A percentile compares a stretch with the other conserved stretches of the same genome.
Evolutionary conservation across 2,797 vertebrate genomes (phyloP).

Genomic region (Enteromius anoplus): DNA sequence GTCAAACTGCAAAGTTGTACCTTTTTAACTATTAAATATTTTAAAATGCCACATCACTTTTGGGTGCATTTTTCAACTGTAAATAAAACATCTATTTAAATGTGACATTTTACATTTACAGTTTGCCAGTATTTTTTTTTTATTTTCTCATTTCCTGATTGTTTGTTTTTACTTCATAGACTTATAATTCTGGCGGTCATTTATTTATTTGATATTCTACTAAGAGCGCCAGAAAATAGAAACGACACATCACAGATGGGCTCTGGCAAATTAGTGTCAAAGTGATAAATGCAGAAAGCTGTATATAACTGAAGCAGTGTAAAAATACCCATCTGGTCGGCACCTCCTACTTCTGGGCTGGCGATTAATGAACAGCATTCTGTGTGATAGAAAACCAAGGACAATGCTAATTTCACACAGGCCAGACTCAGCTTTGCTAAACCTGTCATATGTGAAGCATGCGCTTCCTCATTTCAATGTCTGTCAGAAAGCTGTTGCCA

Average conservation of each 20-base stretch:
- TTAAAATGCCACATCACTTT: conserved; percentile 56
- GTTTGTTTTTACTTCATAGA: conserved; percentile 33
- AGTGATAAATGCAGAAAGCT: conserved; percentile 65
- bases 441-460: conserved; percentile 44
- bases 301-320: conserved; percentile 61
- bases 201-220: conserved; percentile 50
- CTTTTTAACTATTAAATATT: conserved; percentile 61
- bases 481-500: conserved; percentile 31
- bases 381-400: conserved; percentile 55
- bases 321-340: conserved; percentile 64
- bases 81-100: conserved; percentile 64
- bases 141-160: conserved; percentile 38
- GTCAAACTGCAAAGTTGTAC: conserved; percentile 54
- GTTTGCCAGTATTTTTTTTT: conserved; percentile 40
- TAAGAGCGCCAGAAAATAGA: conserved; percentile 49
- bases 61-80: conserved; percentile 58
- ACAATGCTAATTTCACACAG: conserved; percentile 62
- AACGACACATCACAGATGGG: conserved; percentile 63
- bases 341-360: conserved; percentile 57
- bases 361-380: conserved; percentile 59
- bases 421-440: conserved; percentile 37
- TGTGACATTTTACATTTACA: conserved; percentile 27
- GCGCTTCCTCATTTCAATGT: conserved; percentile 37
- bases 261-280: conserved; percentile 66
- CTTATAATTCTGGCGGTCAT: conserved; percentile 16